Base-by-base conservation (phyloP, 2,797 vertebrate species). In the Acanthurus leucopareius region DNA sequence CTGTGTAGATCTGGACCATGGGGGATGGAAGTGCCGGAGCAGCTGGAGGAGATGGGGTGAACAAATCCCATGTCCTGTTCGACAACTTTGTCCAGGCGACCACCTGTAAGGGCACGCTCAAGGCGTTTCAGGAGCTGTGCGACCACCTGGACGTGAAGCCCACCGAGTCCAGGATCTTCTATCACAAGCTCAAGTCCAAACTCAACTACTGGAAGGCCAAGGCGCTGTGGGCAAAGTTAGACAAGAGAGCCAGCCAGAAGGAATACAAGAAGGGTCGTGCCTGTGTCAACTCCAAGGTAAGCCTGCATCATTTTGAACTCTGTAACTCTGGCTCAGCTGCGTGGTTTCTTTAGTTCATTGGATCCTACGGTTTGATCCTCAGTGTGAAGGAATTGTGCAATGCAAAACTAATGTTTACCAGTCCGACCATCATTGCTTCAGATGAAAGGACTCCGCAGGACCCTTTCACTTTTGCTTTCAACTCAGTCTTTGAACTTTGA, bases 121-220 rank as follows among this genome's bases (percentile, higher is more conserved):
- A 97, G 88, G 96, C 97, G 92, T 99, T 99, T 94, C 98, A 98
- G 83, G 98, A 99, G 89, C 95, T 99, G 59, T 99, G 98, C 2
- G 97, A 99, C 78, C 92, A 97, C 79, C 93, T 99, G 79, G 97
- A 99, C 2, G 94, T 99, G 49, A 97, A 97, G 89, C 98, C 97
- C 40, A 95, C 89, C 51, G 98, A 99, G 79, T 97, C 96, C 88
- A 96, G 96, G 69, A 94, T 97, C 84, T 99, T 99, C 92, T 99
- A 99, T 82, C 97, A 98, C 90, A 99, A 98, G 86, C 97, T 99
- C 83, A 99, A 99, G 93, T 97, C 98, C 87, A 98, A 96, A 87
- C 97, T 99, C 69, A 99, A 97, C 95, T 99, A 99, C 91, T 99
- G 98, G 98, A 99, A 97, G 94, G 98, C 98, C 85, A 99, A 99